Evolutionary conservation across 64 coral and sea anemone genomes (phyloP), one percentile per base, ranked within the genome.

Genomic region (Montipora foliosa): DNA sequence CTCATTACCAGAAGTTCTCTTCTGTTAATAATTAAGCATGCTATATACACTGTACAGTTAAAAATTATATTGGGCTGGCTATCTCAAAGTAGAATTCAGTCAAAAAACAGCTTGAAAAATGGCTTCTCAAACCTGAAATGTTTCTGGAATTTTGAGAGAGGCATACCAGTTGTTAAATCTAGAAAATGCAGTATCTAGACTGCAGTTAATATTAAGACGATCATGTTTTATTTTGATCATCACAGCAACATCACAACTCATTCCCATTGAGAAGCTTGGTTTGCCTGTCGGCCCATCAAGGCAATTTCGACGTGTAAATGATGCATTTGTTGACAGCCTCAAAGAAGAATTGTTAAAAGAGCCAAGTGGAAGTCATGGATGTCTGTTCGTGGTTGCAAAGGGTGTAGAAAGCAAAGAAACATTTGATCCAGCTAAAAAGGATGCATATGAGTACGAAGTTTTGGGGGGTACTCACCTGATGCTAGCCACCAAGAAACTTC

Each of bases 371-470:
- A 87, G 50, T 71, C 47, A 87, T 71, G 59, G 66, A 49, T 44
- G 29, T 21, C 47, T 87, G 3, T 87, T 71, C 10, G 52, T 87
- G n/a, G n/a, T n/a, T 46, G 21, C 62, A 11, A 87, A 87, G 24
- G 83, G 66, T 17, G 2, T 87, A 22, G 24, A 62, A 29, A 71
- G 47, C 20, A 87, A 87, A 69, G 59, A 87, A 21, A 19, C 24
- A 4, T 87, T 87, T 87, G 8, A 67, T 45, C n/a, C 7, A 24
- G 87, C 17, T 10, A 75, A 77, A 50, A 76, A 76, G 44, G 74
- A 51, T 19, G 51, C 68, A 9, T 74, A 89, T 76, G 71, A 89
- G 22, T 74, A 89, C 76, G 87, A 89, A 76, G 68, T 89, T 4
- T 60, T 74, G 46, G 73, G 69, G 8, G 68, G 69, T 50, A 89